Base-by-base conservation (phyloP, 2,888 invertebrate genomes). In the Conchocele bisecta region DNA sequence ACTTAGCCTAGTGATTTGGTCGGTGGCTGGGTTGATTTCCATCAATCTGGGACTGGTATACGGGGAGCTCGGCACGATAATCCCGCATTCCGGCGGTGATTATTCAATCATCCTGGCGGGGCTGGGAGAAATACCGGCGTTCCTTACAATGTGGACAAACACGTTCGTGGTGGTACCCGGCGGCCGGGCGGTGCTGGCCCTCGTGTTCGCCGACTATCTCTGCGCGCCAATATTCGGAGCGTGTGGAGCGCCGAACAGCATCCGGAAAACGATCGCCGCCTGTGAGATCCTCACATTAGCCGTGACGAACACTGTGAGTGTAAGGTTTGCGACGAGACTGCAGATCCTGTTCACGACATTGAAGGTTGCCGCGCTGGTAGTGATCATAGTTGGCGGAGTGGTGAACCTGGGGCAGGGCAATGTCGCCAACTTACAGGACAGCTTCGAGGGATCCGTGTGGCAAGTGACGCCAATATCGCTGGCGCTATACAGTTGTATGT, bases 281-380 rank as follows among this genome's bases (percentile, higher is more conserved):
- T 31, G 51, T 6, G 66, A 73, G 37, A n/a, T 77, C 2, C 9
- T 96, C 89, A 94, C 97, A 92, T 96, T 98, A 90, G 94, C 97
- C 87, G 95, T 96, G 90, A 95, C 97, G 86, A 98, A 98, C 92
- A 97, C 97, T 93, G 96, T 96, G 93, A 98, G 97, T 92, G 97
- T 97, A 70, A 96, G 96, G 92, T 92, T 97, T 91, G 97, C 97
- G 11, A 97, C 97, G 71, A 95, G 96, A 86, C 96, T 97, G 64
- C 98, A 98, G 92, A 97, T 97, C 92, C 94, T 96, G 79, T 98
- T 98, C 92, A 97, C 98, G 29, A 95, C 96, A 60, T 96, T 97
- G 65, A 98, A 98, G 92, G 92, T 98, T 9, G 11, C 54, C 3
- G 79, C 79, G 1, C 61, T 79, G 11, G 24, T 79, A 5, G 50